These are phyloP conservation scores for Vombatus ursinus DNA, from an alignment of 2,113 vertebrate genomes.

Conservation along the genomic window DNA sequence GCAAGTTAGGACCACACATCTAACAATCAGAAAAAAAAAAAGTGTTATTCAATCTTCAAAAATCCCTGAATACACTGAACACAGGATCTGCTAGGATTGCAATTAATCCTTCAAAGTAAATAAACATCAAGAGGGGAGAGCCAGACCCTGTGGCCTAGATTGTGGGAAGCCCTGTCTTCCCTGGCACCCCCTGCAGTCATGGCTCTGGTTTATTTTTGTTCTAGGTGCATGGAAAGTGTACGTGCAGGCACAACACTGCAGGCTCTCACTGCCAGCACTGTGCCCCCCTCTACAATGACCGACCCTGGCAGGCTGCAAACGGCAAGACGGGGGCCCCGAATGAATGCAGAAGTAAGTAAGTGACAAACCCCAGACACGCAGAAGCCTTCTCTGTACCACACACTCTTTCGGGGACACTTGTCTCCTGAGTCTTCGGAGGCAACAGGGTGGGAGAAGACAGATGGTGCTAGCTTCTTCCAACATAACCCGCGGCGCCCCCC, in stretches of 20 bases:
- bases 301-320: slow-evolving; percentile 94
- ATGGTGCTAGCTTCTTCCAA: not conserved
- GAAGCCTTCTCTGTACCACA: slow-evolving; percentile 20
- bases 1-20: not conserved
- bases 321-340: slow-evolving; percentile 92
- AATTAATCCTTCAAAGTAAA: slow-evolving; percentile 6
- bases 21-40: not conserved
- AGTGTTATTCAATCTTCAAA: slow-evolving; percentile 32
- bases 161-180: not conserved
- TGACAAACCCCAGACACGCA: slow-evolving; percentile 50
- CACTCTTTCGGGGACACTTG: not conserved
- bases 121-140: not conserved
- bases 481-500: not conserved
- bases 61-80: slow-evolving; percentile 25
- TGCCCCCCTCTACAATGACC: slow-evolving; percentile 92
- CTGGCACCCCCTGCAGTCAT: not conserved
- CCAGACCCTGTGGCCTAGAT: not conserved
- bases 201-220: slow-evolving; percentile 57
- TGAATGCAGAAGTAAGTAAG: slow-evolving; percentile 95
- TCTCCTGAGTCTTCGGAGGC: slow-evolving; percentile 7
- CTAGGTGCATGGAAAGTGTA: slow-evolving; percentile 96
- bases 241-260: slow-evolving; percentile 96
- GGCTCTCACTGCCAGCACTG: slow-evolving; percentile 95
- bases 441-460: slow-evolving; percentile 9
- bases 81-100: not conserved